Conservation (phyloP, 2,113 vertebrate genomes). For the Pandion haliaetus region DNA sequence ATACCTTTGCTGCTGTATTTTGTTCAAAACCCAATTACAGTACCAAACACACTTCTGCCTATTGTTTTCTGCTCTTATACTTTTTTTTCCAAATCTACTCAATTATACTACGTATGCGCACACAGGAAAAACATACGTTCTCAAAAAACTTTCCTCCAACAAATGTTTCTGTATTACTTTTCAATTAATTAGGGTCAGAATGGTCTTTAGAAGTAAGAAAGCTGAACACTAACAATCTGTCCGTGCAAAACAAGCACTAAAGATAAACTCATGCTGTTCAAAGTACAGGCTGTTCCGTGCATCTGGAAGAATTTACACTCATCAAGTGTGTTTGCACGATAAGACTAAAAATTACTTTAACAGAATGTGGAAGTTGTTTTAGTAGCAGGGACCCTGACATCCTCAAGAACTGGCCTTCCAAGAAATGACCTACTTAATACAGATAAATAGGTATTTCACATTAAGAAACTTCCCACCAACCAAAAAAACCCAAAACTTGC, state of each 20-base stretch:
- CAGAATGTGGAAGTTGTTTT: not conserved
- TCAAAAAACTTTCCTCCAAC: not conserved
- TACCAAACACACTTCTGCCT: not conserved
- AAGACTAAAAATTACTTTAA: not conserved
- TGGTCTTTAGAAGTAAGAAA: not conserved
- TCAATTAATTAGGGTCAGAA: not conserved
- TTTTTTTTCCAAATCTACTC: not conserved
- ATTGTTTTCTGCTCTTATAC: not conserved
- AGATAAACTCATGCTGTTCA: not conserved
- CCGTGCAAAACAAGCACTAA: slow-evolving; percentile 14
- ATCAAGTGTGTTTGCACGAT: not conserved
- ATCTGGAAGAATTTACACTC: slow-evolving; percentile 2
- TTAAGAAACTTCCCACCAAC: not conserved
- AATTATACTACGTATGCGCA: not conserved
- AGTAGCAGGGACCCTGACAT: not conserved
- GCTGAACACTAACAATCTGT: not conserved
- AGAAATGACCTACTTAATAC: not conserved
- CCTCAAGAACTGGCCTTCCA: not conserved
- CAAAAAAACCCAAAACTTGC: not conserved
- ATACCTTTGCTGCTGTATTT: not conserved
- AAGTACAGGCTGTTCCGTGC: not conserved
- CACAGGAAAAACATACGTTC: not conserved
- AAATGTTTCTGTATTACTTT: slow-evolving; percentile 9
- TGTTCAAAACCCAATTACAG: not conserved
- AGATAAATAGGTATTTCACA: not conserved